These are phyloP conservation scores for Aphidius gifuensis DNA, from an alignment of 1,140 invertebrate species.

Conservation along the genomic window DNA sequence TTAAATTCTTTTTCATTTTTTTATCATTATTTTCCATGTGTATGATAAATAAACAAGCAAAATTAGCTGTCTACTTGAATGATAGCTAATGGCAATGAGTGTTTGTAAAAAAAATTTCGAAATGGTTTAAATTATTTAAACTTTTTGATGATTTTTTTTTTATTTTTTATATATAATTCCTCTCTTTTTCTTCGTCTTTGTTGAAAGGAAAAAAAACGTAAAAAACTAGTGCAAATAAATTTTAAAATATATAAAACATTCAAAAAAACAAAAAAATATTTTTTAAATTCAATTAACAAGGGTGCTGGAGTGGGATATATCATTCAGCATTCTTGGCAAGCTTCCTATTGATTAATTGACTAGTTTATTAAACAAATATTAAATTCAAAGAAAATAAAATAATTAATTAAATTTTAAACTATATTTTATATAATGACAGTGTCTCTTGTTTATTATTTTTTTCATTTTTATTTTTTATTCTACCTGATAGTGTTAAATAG, in stretches of 20 bases:
- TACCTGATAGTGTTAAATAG: conserved; percentile 84
- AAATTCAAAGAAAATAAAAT: conserved; percentile 26
- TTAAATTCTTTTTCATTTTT: no score
- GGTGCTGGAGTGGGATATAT: conserved; percentile 32
- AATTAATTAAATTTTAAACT: not conserved
- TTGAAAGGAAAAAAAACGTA: conserved; percentile 27
- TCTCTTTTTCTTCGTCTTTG: not conserved
- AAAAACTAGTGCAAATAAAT: conserved; percentile 20
- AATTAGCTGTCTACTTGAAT: no score
- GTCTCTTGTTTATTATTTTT: not conserved
- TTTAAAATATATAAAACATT: not conserved
- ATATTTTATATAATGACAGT: no score
- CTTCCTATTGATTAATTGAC: conserved; percentile 27
- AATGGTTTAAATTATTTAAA: no score
- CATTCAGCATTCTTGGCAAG: conserved; percentile 43
- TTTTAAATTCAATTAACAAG: conserved; percentile 7
- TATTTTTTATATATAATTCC: not conserved
- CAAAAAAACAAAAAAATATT: not conserved
- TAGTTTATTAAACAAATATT: conserved; percentile 15
- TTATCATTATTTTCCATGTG: no score
- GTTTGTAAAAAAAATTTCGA: no score
- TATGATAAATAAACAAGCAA: no score
- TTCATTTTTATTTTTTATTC: conserved; percentile 34
- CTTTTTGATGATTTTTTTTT: not conserved
- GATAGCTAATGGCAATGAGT: no score